These are phyloP conservation scores for Matsumyia berberina DNA, from an alignment of 2,888 invertebrate species.

Conservation along the genomic window DNA sequence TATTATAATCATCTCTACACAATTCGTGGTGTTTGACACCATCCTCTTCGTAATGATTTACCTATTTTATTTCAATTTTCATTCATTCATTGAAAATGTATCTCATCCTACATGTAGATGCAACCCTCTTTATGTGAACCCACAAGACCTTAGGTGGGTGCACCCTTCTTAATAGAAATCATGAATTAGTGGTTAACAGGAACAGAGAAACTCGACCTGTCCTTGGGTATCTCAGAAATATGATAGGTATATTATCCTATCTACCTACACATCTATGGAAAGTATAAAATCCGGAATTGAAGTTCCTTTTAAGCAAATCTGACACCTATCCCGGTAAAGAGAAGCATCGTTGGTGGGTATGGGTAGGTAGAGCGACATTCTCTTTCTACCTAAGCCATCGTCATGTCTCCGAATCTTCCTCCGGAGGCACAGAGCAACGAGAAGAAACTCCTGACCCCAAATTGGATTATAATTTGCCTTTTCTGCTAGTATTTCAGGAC, in stretches of 20 bases:
- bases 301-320: constrained; percentile 59
- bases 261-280: constrained; percentile 1
- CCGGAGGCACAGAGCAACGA: constrained; percentile 36
- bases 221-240: constrained; percentile 43
- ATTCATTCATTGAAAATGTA: constrained; percentile 50
- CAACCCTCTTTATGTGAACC: constrained; percentile 32
- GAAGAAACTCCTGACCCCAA: constrained; percentile 77
- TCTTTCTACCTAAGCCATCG: constrained; percentile 19
- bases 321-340: constrained; percentile 53
- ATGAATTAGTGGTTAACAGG: constrained; percentile 64
- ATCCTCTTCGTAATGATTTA: constrained; percentile 27
- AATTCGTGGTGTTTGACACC: constrained; percentile 13
- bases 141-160: constrained; percentile 37
- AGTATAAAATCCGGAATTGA: constrained; percentile 28
- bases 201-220: constrained; percentile 55
- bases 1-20: constrained; percentile 8
- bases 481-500: constrained; percentile 50
- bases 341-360: constrained; percentile 65
- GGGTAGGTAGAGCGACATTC: no score
- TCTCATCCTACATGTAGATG: constrained; percentile 14
- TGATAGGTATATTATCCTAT: constrained; percentile 39
- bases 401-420: constrained; percentile 44
- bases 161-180: constrained; percentile 37
- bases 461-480: constrained; percentile 78
- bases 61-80: constrained; percentile 52